Conservation (phyloP, 1,140 invertebrate species). For the Cyclargus thomasi region DNA sequence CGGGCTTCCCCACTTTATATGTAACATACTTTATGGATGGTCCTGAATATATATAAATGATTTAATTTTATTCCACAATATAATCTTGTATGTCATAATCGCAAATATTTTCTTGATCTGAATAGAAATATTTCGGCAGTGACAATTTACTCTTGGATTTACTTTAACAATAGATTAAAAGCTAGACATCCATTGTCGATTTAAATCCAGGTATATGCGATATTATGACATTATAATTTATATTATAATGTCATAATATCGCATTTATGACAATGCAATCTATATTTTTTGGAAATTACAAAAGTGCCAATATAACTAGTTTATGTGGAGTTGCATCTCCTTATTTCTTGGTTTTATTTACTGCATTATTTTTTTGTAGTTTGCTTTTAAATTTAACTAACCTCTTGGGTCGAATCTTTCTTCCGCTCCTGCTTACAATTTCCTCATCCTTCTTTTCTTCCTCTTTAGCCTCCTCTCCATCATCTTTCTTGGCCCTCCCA, state of each 20-base stretch:
- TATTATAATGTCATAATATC: not conserved
- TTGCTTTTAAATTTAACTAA: conserved; percentile 33
- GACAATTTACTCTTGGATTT: conserved; percentile 44
- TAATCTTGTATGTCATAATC: conserved; percentile 48
- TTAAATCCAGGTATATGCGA: conserved; percentile 19
- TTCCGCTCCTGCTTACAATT: conserved; percentile 82
- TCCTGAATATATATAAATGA: not conserved
- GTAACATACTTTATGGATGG: no score
- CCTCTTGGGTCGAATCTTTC: conserved; percentile 84
- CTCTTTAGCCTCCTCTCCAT: conserved; percentile 40
- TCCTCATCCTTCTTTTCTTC: conserved; percentile 68
- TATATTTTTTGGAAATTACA: no score
- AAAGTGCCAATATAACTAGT: no score
- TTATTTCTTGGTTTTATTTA: no score
- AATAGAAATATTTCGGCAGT: conserved; percentile 45
- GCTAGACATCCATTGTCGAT: not conserved
- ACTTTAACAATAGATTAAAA: conserved; percentile 18
- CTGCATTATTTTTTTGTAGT: no score
- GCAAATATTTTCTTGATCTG: conserved; percentile 42
- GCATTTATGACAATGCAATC: no score
- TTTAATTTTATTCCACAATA: not conserved
- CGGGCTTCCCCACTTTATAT: no score
- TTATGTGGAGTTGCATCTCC: no score
- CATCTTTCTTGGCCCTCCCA: conserved; percentile 48
- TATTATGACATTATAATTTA: not conserved